Evolutionary conservation across 2,888 invertebrate species (phyloP).

Genomic region (Athalia cordata): DNA sequence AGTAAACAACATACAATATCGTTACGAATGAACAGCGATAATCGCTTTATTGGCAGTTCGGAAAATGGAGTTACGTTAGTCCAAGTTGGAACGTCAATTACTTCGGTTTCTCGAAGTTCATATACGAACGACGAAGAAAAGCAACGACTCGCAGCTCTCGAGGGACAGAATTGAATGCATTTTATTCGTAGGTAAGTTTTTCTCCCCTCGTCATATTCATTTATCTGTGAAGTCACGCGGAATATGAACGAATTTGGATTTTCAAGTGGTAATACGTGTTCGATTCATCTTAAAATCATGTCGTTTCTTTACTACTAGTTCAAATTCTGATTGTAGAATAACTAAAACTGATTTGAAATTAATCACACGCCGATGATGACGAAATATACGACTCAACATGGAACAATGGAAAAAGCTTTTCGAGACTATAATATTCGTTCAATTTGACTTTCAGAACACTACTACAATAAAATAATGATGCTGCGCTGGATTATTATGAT

Average conservation of each 20-base stretch:
- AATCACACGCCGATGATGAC: too few relatives aligned
- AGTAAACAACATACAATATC: constrained; percentile 4
- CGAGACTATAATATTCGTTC: not conserved
- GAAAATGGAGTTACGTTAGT: constrained; percentile 12
- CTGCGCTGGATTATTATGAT: constrained; percentile 13
- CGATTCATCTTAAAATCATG: too few relatives aligned
- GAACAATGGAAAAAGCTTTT: not conserved
- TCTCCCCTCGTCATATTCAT: too few relatives aligned
- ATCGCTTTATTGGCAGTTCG: not conserved
- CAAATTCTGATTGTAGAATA: too few relatives aligned
- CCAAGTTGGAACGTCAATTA: not conserved
- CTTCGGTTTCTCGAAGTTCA: constrained; percentile 3
- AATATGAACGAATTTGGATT: too few relatives aligned
- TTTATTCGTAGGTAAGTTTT: too few relatives aligned
- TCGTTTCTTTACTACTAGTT: too few relatives aligned
- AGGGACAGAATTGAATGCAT: too few relatives aligned
- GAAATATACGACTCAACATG: not conserved
- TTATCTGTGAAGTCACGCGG: too few relatives aligned
- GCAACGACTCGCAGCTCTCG: constrained; percentile 2
- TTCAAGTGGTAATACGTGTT: too few relatives aligned
- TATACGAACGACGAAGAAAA: not conserved
- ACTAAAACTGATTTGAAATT: too few relatives aligned
- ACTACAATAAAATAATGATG: constrained; percentile 17
- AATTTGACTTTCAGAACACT: not conserved
- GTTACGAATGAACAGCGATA: constrained; percentile 10